Evolutionary conservation across 2,113 vertebrate species (phyloP).

Genomic region (Eptesicus fuscus): DNA sequence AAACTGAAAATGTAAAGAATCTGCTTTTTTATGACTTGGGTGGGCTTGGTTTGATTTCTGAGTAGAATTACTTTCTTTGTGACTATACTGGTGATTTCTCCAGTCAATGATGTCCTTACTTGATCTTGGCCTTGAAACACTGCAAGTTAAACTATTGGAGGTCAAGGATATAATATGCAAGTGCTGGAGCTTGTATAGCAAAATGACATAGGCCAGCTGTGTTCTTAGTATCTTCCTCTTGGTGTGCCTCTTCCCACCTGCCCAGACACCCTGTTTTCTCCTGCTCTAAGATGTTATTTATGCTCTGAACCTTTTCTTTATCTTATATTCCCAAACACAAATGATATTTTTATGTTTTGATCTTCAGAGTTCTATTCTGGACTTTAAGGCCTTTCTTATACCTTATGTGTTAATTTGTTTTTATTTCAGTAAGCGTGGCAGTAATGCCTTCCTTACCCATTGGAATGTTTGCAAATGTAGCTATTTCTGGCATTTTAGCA

Average conservation of each 20-base stretch:
- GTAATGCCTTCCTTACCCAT: not conserved
- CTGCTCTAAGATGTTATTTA: not conserved
- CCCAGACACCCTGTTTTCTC: not conserved
- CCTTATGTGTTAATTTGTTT: not conserved
- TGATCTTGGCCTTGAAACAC: not conserved
- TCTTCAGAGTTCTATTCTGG: not conserved
- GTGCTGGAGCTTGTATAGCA: not conserved
- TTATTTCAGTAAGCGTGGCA: not conserved
- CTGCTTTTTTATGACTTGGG: not conserved
- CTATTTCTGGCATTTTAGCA: not conserved
- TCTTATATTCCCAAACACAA: not conserved
- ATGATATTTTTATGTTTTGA: not conserved
- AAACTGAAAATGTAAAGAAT: conserved; percentile 12
- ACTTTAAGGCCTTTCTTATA: not conserved
- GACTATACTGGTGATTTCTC: not conserved
- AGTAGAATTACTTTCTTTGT: conserved; percentile 18
- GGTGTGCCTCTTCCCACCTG: not conserved
- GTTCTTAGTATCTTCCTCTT: not conserved
- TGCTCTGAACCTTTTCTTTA: conserved; percentile 3
- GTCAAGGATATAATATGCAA: not conserved
- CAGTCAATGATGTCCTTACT: not conserved
- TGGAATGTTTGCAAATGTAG: not conserved
- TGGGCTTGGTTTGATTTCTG: conserved; percentile 26
- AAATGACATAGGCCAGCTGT: not conserved
- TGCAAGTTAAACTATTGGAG: not conserved